Evolutionary conservation across 2,888 invertebrate genomes (phyloP), one percentile per base, ranked within the genome.

Genomic region (Caenorhabditis panamensis): DNA sequence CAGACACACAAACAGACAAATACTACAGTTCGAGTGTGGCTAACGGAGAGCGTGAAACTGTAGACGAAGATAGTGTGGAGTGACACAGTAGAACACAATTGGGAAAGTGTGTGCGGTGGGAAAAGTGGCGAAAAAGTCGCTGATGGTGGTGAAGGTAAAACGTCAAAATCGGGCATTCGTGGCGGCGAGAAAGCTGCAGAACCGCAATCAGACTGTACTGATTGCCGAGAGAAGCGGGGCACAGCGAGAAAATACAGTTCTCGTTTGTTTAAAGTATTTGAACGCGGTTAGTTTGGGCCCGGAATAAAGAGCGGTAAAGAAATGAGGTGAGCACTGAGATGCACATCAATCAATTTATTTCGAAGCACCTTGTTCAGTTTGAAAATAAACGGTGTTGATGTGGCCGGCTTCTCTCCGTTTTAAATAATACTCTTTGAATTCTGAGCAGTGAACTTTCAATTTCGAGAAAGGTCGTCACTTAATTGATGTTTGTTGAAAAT

Each of bases 191-290:
- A 36, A 51, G 37, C 36, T 9, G 28, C 69, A 36, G 49, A 5
- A 26, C 4, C 16, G 53, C 18, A 53, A 16, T 24, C 41, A 62
- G 51, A 61, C 47, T 37, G 73, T 58, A 73, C 73, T 73, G 73
- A 73, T 73, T 73, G 64, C 59, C 44, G 22, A 49, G 73, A 73
- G 64, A 56, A 67, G n/a, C 22, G n/a, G 47, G 54, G 37, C 59
- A 58, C 49, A 31, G 59, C 49, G 61, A 44, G 58, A 66, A 66
- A 66, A 75, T 66, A 75, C 51, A 51, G 66, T 75, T 66, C 61
- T 75, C 66, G 75, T 75, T 75, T 75, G 75, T 66, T 66, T 75
- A 75, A 75, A 75, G 75, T 75, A 75, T 75, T 75, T 75, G 66
- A 75, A 75, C 75, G 75, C 66, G 66, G 75, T 66, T 63, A 66